Evolutionary conservation across 2,888 invertebrate genomes (phyloP).

Genomic region (Nomada ruficornis): DNA sequence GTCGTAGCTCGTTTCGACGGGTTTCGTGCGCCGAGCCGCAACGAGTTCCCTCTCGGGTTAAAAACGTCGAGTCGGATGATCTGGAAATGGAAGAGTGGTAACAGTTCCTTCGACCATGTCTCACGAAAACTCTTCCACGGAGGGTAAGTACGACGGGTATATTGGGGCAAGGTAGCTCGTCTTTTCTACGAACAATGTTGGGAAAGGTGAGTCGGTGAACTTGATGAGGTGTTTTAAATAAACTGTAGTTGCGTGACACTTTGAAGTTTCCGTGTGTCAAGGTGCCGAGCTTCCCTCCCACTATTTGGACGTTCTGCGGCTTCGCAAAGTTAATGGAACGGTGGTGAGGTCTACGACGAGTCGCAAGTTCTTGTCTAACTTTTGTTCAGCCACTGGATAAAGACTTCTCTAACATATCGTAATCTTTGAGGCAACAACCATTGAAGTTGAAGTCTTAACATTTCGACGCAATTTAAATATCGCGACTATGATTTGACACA

Average conservation of each 20-base stretch:
- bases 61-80: constrained; percentile 30
- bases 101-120: neutral
- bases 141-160: constrained; percentile 1
- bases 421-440: too few relatives aligned
- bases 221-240: constrained; percentile 16
- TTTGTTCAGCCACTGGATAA: too few relatives aligned
- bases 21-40: constrained; percentile 1
- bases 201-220: constrained; percentile 2
- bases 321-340: neutral
- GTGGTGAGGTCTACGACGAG: too few relatives aligned
- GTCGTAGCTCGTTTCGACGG: constrained; percentile 51
- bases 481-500: too few relatives aligned
- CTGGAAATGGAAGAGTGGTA: neutral
- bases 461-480: too few relatives aligned
- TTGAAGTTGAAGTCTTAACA: too few relatives aligned
- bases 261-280: neutral
- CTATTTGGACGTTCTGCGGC: neutral
- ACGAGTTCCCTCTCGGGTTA: constrained; percentile 20
- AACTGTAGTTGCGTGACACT: neutral
- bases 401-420: too few relatives aligned
- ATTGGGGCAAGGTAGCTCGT: neutral
- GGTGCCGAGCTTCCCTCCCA: neutral
- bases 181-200: neutral
- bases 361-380: too few relatives aligned
- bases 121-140: neutral